Conservation (phyloP, 2,113 vertebrate genomes). For the Anhinga anhinga region DNA sequence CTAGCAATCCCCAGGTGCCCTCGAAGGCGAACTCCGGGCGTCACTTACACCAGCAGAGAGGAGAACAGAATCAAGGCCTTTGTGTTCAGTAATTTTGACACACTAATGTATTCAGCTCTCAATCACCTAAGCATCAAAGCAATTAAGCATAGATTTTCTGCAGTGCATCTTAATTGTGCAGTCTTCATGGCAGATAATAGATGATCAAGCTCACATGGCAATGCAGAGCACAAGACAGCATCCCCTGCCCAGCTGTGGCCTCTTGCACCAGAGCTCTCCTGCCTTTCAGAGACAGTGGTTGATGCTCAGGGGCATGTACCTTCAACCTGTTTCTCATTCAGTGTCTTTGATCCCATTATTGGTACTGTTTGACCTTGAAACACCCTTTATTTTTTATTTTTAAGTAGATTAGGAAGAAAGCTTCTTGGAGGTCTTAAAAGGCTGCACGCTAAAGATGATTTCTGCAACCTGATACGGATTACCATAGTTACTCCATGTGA, state of each 20-base stretch:
- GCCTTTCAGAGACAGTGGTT: background rate
- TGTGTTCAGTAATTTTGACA: background rate
- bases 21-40: background rate
- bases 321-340: background rate
- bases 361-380: constrained; percentile 44
- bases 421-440: constrained; percentile 47
- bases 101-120: constrained; percentile 30
- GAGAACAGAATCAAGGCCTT: constrained; percentile 4
- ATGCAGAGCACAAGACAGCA: background rate
- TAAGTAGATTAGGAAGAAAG: constrained; percentile 58
- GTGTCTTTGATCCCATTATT: background rate
- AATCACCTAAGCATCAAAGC: constrained; percentile 46
- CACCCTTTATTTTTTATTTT: constrained; percentile 29
- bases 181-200: background rate
- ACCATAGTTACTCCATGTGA: constrained; percentile 35
- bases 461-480: constrained; percentile 63
- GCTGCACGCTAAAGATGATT: constrained; percentile 59
- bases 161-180: constrained; percentile 16
- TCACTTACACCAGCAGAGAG: background rate
- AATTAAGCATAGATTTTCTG: constrained; percentile 37
- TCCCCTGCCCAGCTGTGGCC: background rate
- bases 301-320: background rate
- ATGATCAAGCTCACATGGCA: background rate
- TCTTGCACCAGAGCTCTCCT: background rate
- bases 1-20: background rate